phyloP scores from a whole-genome alignment of 2,797 vertebrate genomes.

The Anabas testudineus region DNA sequence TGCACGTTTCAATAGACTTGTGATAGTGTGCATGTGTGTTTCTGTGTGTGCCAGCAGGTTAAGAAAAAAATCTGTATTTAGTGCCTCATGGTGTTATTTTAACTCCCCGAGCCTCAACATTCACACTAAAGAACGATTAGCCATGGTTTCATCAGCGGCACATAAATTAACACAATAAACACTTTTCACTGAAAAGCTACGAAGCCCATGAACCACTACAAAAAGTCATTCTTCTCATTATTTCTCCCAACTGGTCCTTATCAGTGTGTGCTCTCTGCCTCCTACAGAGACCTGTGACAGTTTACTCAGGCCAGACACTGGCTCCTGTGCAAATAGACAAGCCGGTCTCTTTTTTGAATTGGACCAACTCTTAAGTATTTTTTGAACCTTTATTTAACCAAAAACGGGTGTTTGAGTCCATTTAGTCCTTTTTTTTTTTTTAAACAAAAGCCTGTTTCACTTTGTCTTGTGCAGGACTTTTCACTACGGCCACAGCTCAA shows the following conservation, averaged over 20 bases:
- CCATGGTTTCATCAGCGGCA: slow-evolving; percentile 34
- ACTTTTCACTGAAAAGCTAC: slow-evolving; percentile 38
- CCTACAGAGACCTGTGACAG: slow-evolving; percentile 52
- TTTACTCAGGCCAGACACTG: slow-evolving; percentile 50
- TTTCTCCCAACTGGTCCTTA: slow-evolving; percentile 49
- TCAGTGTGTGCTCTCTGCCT: slow-evolving; percentile 49
- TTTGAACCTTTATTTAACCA: slow-evolving; percentile 13
- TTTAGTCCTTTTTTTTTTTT: not conserved
- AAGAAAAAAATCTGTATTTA: slow-evolving; percentile 19
- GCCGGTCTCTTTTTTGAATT: slow-evolving; percentile 20
- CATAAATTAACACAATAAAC: slow-evolving; percentile 52
- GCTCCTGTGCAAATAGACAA: slow-evolving; percentile 48
- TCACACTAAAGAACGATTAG: slow-evolving; percentile 36
- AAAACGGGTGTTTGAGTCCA: not conserved
- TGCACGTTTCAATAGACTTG: slow-evolving; percentile 22
- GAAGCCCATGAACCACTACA: slow-evolving; percentile 26
- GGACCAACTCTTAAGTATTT: not conserved
- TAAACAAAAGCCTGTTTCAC: not conserved
- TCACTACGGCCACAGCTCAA: not conserved
- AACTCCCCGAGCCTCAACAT: slow-evolving; percentile 20
- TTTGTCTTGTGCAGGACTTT: not conserved
- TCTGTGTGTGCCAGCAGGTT: slow-evolving; percentile 3
- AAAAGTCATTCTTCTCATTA: slow-evolving; percentile 53
- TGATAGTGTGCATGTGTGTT: slow-evolving; percentile 13
- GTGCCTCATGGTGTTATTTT: slow-evolving; percentile 25